phyloP scores from a whole-genome alignment of 1,140 invertebrate genomes.

The Heliconius himera region DNA sequence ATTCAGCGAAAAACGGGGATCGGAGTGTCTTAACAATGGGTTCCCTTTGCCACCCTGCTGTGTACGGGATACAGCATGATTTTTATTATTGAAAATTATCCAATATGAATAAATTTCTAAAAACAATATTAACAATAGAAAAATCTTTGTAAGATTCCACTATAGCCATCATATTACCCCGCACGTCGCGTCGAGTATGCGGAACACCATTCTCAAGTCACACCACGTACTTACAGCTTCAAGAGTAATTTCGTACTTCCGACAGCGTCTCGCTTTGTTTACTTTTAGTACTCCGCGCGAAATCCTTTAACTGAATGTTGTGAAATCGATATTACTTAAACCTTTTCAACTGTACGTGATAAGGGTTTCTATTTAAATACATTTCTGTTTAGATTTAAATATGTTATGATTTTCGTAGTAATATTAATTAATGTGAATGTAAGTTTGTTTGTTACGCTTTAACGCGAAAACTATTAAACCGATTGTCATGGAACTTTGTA shows the following conservation, averaged over 20 bases:
- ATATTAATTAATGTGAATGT: too few species aligned
- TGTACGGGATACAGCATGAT: not conserved
- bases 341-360: not conserved
- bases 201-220: conserved; percentile 18
- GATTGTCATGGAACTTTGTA: too few species aligned
- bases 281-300: conserved; percentile 9
- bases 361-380: not conserved
- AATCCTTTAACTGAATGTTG: conserved; percentile 15
- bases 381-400: not conserved
- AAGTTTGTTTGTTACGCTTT: too few species aligned
- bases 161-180: conserved; percentile 3
- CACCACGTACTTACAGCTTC: conserved; percentile 16
- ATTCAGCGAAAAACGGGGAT: too few species aligned
- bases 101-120: not conserved
- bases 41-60: too few species aligned
- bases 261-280: conserved; percentile 11
- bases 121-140: conserved; percentile 12
- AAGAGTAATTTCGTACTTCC: conserved; percentile 15
- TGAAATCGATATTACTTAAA: not conserved
- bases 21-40: too few species aligned
- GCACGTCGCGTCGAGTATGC: conserved; percentile 18
- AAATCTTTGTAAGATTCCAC: conserved; percentile 14
- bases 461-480: too few species aligned
- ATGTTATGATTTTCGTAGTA: not conserved
- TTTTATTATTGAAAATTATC: not conserved